A percentile compares a stretch with the other conserved stretches of the same genome.
Conservation (phyloP, 2,888 invertebrate species). For the Amblyjoppa fuscipennis region DNA sequence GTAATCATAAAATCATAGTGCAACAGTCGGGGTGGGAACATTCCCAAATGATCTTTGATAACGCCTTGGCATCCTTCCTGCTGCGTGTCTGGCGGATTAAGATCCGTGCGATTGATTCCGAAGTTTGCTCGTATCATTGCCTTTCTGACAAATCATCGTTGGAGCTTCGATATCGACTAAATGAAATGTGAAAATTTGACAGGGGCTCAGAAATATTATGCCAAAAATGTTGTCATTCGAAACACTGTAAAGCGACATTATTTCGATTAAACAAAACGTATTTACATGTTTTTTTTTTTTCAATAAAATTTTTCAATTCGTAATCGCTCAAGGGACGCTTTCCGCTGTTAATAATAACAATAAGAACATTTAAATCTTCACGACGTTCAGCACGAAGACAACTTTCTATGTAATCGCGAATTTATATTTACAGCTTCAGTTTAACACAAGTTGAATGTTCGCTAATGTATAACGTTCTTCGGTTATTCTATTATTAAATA, state of each 20-base stretch:
- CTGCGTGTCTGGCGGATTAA: background rate
- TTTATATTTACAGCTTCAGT: too few species aligned
- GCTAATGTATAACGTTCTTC: too few species aligned
- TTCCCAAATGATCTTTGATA: slow-evolving; percentile 25
- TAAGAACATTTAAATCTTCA: too few species aligned
- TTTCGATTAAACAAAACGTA: background rate
- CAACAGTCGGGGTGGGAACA: background rate
- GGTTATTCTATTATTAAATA: too few species aligned
- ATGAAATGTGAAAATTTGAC: background rate
- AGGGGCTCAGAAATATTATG: background rate
- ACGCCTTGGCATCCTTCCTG: slow-evolving; percentile 34
- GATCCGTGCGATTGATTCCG: slow-evolving; percentile 7
- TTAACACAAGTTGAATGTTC: too few species aligned
- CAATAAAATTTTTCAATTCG: too few species aligned
- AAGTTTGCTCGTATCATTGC: background rate
- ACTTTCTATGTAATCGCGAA: too few species aligned
- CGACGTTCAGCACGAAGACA: too few species aligned
- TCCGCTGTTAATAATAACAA: too few species aligned
- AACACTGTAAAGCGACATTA: background rate
- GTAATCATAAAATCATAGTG: slow-evolving; percentile 14
- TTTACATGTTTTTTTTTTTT: background rate
- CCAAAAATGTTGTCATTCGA: background rate
- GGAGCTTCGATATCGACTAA: background rate
- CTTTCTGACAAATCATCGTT: background rate
- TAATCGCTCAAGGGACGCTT: too few species aligned